phyloP scores from a whole-genome alignment of 2,113 vertebrate genomes.

The Zosterops japonicus region DNA sequence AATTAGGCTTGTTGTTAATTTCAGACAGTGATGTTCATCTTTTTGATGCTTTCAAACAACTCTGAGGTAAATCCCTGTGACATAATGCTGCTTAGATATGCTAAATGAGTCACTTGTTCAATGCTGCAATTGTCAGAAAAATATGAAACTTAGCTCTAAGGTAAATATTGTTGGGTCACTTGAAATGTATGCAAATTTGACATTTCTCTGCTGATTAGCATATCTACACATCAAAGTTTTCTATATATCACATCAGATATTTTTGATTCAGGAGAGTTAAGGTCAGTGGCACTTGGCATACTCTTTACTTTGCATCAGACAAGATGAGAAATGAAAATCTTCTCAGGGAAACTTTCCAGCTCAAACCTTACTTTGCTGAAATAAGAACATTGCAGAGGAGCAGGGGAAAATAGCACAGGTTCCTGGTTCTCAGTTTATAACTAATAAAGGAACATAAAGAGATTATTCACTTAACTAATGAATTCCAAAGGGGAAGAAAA shows the following conservation, averaged over 20 bases:
- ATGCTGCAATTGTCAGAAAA: conserved; percentile 88
- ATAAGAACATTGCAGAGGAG: neutral
- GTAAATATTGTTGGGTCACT: conserved; percentile 86
- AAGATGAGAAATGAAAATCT: conserved; percentile 59
- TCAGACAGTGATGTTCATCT: conserved; percentile 84
- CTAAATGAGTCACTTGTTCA: conserved; percentile 86
- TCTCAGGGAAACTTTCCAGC: conserved; percentile 47
- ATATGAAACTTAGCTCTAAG: conserved; percentile 84
- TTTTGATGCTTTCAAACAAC: conserved; percentile 77
- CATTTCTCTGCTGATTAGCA: conserved; percentile 94
- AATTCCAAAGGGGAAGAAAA: neutral
- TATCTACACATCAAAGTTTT: conserved; percentile 86
- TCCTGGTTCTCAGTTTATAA: neutral
- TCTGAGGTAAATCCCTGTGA: conserved; percentile 79
- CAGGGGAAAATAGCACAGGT: neutral
- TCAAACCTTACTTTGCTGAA: conserved; percentile 16
- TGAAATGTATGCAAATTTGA: conserved; percentile 98
- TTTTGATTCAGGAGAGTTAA: conserved; percentile 74
- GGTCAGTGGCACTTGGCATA: conserved; percentile 74
- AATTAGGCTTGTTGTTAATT: conserved; percentile 84
- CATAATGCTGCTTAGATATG: conserved; percentile 81
- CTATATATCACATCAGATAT: conserved; percentile 73
- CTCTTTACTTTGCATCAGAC: conserved; percentile 64
- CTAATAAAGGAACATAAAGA: neutral
- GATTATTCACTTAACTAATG: neutral